phyloP scores from a whole-genome alignment of 2,888 invertebrate genomes.

The Limenitis camilla region DNA sequence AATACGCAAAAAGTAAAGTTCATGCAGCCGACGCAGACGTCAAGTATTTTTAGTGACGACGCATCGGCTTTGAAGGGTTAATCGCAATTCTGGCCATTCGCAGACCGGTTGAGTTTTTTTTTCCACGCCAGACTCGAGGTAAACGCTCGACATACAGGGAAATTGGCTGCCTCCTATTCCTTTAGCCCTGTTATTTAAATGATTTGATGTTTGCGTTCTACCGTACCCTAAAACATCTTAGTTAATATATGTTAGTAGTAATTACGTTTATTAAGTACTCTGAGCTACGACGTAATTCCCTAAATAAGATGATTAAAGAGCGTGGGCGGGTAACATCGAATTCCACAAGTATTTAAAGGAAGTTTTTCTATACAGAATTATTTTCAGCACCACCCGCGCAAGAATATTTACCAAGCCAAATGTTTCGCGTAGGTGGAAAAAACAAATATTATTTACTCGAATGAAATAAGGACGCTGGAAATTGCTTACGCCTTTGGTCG shows the following conservation, averaged over 20 bases:
- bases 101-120: slow-evolving; percentile 58
- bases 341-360: slow-evolving; percentile 35
- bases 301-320: slow-evolving; percentile 5
- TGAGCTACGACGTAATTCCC: neutral
- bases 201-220: slow-evolving; percentile 1
- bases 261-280: neutral
- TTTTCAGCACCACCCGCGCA: slow-evolving; percentile 42
- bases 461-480: slow-evolving; percentile 35
- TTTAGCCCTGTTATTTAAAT: slow-evolving; percentile 30
- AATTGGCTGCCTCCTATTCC: slow-evolving; percentile 39
- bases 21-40: slow-evolving; percentile 21
- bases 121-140: slow-evolving; percentile 36
- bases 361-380: slow-evolving; percentile 32
- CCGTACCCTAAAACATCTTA: neutral
- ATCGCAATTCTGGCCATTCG: slow-evolving; percentile 59
- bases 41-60: slow-evolving; percentile 49
- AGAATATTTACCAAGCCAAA: slow-evolving; percentile 39
- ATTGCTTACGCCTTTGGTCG: slow-evolving; percentile 39
- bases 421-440: slow-evolving; percentile 40
- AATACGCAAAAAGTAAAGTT: slow-evolving; percentile 17
- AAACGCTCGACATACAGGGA: slow-evolving; percentile 38
- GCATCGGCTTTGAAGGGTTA: slow-evolving; percentile 50
- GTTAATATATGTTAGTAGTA: neutral
- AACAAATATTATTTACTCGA: slow-evolving; percentile 31
- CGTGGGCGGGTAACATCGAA: slow-evolving; percentile 20